Evolutionary conservation across 2,797 vertebrate species (phyloP).

Genomic region (Lemur catta): DNA sequence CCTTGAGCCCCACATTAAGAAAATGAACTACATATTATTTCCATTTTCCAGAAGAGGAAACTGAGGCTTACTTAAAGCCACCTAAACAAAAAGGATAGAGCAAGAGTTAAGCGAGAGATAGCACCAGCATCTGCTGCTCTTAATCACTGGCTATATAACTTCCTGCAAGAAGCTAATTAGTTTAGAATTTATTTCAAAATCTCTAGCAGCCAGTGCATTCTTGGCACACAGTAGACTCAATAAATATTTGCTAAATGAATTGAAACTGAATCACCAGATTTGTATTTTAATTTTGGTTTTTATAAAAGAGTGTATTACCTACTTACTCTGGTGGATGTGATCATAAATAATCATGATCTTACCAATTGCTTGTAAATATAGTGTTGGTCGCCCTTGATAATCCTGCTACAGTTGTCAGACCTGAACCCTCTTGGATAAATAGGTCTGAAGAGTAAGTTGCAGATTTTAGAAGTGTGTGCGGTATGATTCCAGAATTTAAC

Average conservation of each 20-base stretch:
- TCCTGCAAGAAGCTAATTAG: neutral
- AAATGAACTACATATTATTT: neutral
- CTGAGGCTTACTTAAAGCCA: neutral
- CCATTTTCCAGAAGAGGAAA: neutral
- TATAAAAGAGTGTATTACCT: neutral
- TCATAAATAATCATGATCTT: neutral
- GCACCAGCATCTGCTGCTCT: neutral
- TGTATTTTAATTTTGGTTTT: conserved; percentile 47
- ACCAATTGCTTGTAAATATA: neutral
- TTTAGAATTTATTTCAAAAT: conserved; percentile 38
- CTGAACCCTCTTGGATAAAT: neutral
- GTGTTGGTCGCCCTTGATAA: neutral
- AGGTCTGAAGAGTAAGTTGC: neutral
- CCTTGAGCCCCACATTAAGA: neutral
- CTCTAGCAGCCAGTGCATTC: neutral
- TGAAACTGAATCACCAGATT: neutral
- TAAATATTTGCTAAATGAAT: conserved; percentile 51
- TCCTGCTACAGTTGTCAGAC: neutral
- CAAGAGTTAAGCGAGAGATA: neutral
- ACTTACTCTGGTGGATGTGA: neutral
- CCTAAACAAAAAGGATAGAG: neutral
- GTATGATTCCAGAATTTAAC: neutral
- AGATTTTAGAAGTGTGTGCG: neutral
- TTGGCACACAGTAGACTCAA: neutral
- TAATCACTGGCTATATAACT: neutral